Evolutionary conservation across 30 jellyfish, hydroid and myxozoan species (phyloP).

Genomic region (Aurelia aurita complex sp. Pacific): DNA sequence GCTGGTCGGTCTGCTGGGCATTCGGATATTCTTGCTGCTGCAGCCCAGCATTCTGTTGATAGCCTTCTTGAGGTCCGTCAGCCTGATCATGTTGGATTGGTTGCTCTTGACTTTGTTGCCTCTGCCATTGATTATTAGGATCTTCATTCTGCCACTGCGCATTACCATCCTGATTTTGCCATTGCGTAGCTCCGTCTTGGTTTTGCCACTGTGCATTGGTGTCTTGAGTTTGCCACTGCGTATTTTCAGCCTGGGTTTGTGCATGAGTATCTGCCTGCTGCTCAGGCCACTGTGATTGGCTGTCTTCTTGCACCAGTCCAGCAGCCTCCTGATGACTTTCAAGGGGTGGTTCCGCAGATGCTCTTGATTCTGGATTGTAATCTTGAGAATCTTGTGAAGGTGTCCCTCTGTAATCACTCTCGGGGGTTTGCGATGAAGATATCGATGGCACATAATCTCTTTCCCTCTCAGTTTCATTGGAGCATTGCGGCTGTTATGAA

Average conservation of each 20-base stretch:
- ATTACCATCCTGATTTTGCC: neutral
- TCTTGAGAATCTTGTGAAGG: constrained; percentile 53
- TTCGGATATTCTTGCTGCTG: neutral
- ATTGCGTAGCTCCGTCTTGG: neutral
- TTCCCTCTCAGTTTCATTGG: no score
- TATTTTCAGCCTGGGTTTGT: neutral
- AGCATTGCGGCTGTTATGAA: no score
- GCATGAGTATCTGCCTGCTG: neutral
- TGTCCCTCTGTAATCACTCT: constrained; percentile 5
- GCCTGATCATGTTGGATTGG: constrained; percentile 2
- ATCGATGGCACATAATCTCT: neutral
- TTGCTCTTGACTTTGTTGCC: neutral
- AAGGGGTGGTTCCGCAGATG: neutral
- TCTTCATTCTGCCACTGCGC: constrained; percentile 17
- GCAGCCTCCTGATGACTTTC: constrained; percentile 6
- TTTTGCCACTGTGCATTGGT: neutral
- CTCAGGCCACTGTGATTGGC: neutral
- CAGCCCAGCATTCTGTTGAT: neutral
- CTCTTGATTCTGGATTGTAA: neutral
- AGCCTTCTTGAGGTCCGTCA: neutral
- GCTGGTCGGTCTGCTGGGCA: neutral
- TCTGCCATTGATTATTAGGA: constrained; percentile 5
- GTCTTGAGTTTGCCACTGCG: neutral
- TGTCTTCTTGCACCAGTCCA: neutral
- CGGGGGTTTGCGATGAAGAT: constrained; percentile 33